Evolutionary conservation across 2,888 invertebrate genomes (phyloP).

Genomic region (Scotopteryx bipunctaria): DNA sequence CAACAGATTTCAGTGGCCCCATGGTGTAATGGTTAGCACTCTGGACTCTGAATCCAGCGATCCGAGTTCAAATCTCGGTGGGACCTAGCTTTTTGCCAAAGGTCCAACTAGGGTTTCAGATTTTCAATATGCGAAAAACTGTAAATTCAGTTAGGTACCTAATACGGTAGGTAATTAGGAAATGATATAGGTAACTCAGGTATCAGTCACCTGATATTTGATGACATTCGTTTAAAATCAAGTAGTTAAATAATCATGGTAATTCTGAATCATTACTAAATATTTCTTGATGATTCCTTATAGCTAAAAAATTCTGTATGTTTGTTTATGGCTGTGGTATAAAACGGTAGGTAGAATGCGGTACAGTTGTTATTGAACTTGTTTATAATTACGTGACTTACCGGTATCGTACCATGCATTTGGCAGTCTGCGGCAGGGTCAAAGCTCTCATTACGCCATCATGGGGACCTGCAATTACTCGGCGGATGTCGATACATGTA

Average conservation of each 20-base stretch:
- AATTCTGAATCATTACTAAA: too few species aligned
- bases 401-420: conserved; percentile 18
- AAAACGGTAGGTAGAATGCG: conserved; percentile 9
- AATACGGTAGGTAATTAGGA: too few species aligned
- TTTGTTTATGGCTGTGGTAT: not conserved
- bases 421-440: conserved; percentile 40
- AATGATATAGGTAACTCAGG: too few species aligned
- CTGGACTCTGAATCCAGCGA: conserved; percentile 92
- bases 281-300: not conserved
- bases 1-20: conserved; percentile 69
- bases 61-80: conserved; percentile 92
- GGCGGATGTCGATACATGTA: conserved; percentile 25
- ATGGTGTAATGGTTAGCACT: conserved; percentile 91
- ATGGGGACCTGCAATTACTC: conserved; percentile 38
- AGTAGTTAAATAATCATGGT: too few species aligned
- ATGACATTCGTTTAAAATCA: too few species aligned
- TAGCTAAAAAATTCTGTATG: conserved; percentile 4
- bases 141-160: not conserved
- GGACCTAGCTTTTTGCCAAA: conserved; percentile 74
- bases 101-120: not conserved
- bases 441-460: conserved; percentile 43
- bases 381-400: conserved; percentile 29
- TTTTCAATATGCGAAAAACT: not conserved
- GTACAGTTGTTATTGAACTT: conserved; percentile 20
- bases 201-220: too few species aligned